Evolutionary conservation across 2,888 invertebrate genomes (phyloP), one percentile per base, ranked within the genome.

Genomic region (Leuctra nigra): DNA sequence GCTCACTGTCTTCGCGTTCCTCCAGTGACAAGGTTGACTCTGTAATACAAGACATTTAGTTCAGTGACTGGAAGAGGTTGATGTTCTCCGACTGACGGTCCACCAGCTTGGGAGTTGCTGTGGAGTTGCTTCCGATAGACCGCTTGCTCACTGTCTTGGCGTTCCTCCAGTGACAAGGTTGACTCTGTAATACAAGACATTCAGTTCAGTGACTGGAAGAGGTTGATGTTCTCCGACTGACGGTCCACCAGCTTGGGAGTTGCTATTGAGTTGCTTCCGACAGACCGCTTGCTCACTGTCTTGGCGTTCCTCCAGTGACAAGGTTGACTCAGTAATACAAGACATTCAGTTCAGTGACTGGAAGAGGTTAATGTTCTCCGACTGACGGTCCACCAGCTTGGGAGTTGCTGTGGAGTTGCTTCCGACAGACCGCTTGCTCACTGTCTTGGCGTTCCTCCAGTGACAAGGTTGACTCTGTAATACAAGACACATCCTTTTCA

Each of bases 131-230:
- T 61, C 74, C 65, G 39, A 83, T 76, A 35, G 90, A 87, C 64
- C 91, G 82, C 66, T 88, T 87, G 23, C 81, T 78, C 29, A 90
- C 83, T 57, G 81, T 83, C 73, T 92, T 91, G 63, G 91, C 83
- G 68, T 91, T 92, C 59, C 92, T 83, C 93, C 93, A 92, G 71
- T 93, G 91, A 67, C 93, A 93, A 0, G 91, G 90, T 73, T 93
- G 92, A 61, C 89, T 91, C 92, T 93, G 74, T 25, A n/a, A n/a
- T n/a, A n/a, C n/a, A n/a, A n/a, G n/a, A n/a, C n/a, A n/a, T n/a
- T n/a, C n/a, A n/a, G n/a, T n/a, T n/a, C n/a, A n/a, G n/a, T n/a
- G 92, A 89, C 70, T 94, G 93, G 74, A 91, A 93, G 54, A 94
- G 78, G 66, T 89, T 92, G 39, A 94, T 84, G 69, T 92, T 93